Evolutionary conservation across 2,113 vertebrate species (phyloP), one percentile per base, ranked within the genome.

Genomic region (Merops nubicus): DNA sequence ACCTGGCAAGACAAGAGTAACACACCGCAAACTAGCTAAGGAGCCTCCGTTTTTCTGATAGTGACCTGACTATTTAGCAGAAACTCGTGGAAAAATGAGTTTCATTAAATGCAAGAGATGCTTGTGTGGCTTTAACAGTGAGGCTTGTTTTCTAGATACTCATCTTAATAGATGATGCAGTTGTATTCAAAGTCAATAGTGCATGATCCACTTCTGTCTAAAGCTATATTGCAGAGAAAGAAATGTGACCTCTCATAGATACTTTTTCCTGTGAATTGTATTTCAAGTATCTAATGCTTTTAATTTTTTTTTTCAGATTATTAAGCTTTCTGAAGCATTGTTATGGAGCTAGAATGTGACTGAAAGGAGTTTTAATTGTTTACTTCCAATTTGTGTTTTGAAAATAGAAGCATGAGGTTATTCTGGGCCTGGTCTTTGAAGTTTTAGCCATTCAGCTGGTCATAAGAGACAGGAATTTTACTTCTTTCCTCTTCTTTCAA

Each of bases 201-300:
- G 40, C 11, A 28, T 60, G 43, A 17, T 23, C 40, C 23, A 16
- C 11, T 88, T 70, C 5, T 70, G 11, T 53, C 65, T 60, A 33
- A 77, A 67, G 67, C 36, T 85, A 9, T 3, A 15, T 38, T 47
- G 19, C 21, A 85, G 67, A 42, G 6, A 45, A 47, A 2, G 28
- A 20, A 31, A 8, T 1, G 25, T 1, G 0, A n/a, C n/a, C n/a
- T n/a, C n/a, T n/a, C n/a, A n/a, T 26, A 43, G 15, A 2, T 86
- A 47, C 31, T 82, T 65, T 50, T 57, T 31, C 42, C 5, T 69
- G 18, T 69, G 40, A 91, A 38, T 28, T 57, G 7, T 23, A 15
- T 62, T 91, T 74, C 17, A 57, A 9, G 4, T 74, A 21, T 29
- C 5, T 73, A 69, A 74, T 31, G 12, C 12, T 53, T 79, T 56